Conservation (phyloP, 1,140 invertebrate species). For the Schlechtendalia chinensis region DNA sequence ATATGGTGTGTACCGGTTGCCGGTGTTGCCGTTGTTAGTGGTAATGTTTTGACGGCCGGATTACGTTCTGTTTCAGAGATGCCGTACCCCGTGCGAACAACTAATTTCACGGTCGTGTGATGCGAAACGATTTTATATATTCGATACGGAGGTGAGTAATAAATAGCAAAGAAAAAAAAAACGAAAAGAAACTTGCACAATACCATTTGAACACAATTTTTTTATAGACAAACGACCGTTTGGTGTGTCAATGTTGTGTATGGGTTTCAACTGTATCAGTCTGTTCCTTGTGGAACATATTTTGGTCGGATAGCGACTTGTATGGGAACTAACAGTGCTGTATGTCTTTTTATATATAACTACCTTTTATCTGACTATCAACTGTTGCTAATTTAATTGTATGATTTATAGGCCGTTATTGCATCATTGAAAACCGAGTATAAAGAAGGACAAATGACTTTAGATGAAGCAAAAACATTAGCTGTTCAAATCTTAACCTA, state of each 20-base stretch:
- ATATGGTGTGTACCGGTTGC: constrained; percentile 99
- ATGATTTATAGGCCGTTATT: constrained; percentile 73
- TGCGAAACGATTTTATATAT: constrained; percentile 99
- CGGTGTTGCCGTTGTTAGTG: constrained; percentile 98
- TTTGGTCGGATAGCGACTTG: constrained; percentile 99
- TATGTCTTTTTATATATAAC: constrained; percentile 62
- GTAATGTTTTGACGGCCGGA: constrained; percentile 98
- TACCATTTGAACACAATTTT: no score
- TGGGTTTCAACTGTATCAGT: constrained; percentile 98
- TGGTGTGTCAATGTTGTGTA: constrained; percentile 97
- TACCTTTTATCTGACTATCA: no score
- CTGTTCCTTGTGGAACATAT: constrained; percentile 99
- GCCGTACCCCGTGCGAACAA: constrained; percentile 98
- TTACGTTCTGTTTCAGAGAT: constrained; percentile 89
- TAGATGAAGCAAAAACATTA: constrained; percentile 82
- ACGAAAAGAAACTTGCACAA: no score
- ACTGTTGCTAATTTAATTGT: background rate
- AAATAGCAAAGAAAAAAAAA: background rate
- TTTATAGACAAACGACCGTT: constrained; percentile 83
- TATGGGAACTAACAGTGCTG: constrained; percentile 97
- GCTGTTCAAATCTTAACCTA: constrained; percentile 95
- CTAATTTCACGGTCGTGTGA: constrained; percentile 96
- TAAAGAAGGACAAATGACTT: constrained; percentile 85
- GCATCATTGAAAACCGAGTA: constrained; percentile 98
- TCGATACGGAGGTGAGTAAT: constrained; percentile 85